Evolutionary conservation across 2,113 vertebrate species (phyloP).

Genomic region (Corvus cornix): DNA sequence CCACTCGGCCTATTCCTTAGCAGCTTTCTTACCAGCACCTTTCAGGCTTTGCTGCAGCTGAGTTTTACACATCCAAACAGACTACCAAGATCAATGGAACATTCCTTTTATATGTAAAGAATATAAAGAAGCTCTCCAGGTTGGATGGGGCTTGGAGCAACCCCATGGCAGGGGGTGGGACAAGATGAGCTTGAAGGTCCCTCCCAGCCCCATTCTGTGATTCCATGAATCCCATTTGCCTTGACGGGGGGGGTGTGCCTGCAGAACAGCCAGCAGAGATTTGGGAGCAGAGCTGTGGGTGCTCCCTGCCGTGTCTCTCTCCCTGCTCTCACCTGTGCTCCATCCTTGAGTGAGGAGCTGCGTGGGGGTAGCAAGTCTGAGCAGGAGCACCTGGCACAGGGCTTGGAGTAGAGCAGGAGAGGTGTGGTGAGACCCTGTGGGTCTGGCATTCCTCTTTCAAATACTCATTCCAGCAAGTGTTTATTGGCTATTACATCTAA

Average conservation of each 20-base stretch:
- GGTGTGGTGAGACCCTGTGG: no score
- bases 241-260: not conserved
- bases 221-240: fast-evolving
- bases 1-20: not conserved
- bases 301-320: fast-evolving
- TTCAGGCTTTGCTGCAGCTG: not conserved
- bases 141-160: fast-evolving
- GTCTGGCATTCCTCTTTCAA: not conserved
- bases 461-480: not conserved
- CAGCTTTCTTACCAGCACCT: not conserved
- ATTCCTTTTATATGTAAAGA: no score
- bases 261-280: not conserved
- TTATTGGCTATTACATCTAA: not conserved
- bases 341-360: fast-evolving
- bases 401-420: no score
- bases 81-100: not conserved
- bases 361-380: not conserved
- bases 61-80: not conserved
- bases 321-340: not conserved
- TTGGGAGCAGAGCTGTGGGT: not conserved
- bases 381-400: not conserved
- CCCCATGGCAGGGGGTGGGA: not conserved
- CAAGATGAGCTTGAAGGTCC: no score
- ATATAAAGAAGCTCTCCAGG: not conserved
- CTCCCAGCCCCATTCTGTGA: not conserved